phyloP scores from a whole-genome alignment of 2,888 invertebrate genomes.

The Eupithecia dodoneata region DNA sequence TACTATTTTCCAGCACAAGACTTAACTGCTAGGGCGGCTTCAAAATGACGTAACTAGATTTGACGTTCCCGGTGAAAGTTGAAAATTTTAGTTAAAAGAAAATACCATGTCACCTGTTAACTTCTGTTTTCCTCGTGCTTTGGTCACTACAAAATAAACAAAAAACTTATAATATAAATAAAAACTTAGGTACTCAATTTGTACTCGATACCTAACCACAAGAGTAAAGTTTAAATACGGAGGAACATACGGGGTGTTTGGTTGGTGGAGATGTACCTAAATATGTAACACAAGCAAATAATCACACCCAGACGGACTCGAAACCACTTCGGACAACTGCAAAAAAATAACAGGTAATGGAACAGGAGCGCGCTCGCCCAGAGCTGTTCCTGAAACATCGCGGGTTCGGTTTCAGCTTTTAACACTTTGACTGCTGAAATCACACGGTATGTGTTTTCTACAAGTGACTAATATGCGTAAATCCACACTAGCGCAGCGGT shows the following conservation, averaged over 20 bases:
- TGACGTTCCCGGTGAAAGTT: not conserved
- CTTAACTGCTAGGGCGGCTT: not conserved
- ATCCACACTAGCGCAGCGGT: no score
- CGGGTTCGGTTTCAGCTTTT: constrained; percentile 32
- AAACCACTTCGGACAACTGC: not conserved
- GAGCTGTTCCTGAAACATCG: constrained; percentile 23
- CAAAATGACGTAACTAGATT: not conserved
- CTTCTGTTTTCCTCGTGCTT: not conserved
- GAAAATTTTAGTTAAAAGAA: not conserved
- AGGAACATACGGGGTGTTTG: no score
- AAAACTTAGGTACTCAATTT: no score
- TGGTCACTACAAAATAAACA: not conserved
- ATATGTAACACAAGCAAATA: not conserved
- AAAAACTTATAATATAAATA: no score
- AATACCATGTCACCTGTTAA: not conserved
- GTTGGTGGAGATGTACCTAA: no score
- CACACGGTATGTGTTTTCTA: no score
- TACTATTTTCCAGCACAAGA: not conserved
- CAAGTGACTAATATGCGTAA: no score
- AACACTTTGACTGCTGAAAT: no score
- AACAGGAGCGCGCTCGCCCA: not conserved
- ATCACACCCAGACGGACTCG: not conserved
- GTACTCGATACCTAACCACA: no score
- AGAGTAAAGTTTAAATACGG: no score
- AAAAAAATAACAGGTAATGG: not conserved